A percentile compares a stretch with the other conserved stretches of the same genome.
phyloP scores from a whole-genome alignment of 2,888 invertebrate genomes.

The Cantharis rufa region DNA sequence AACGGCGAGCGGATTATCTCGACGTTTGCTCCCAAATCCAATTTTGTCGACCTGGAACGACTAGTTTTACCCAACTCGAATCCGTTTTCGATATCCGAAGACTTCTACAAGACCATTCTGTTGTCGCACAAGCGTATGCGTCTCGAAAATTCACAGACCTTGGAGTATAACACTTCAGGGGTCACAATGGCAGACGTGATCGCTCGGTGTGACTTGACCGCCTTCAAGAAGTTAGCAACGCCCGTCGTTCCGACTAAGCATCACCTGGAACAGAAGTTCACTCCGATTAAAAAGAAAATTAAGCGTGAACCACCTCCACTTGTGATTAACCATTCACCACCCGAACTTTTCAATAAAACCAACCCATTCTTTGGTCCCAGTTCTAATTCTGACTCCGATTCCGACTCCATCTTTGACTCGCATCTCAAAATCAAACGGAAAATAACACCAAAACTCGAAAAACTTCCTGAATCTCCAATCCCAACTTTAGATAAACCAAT shows the following conservation, averaged over 20 bases:
- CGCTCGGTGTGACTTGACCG: conserved; percentile 55
- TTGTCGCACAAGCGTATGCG: conserved; percentile 72
- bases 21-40: conserved; percentile 53
- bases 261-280: conserved; percentile 41
- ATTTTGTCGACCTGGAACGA: conserved; percentile 53
- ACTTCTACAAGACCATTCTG: conserved; percentile 71
- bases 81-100: conserved; percentile 63
- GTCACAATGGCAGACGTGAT: conserved; percentile 75
- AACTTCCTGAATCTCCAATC: conserved; percentile 6
- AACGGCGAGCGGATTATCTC: conserved; percentile 55
- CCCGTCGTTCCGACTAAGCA: conserved; percentile 35
- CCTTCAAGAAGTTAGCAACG: conserved; percentile 48
- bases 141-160: conserved; percentile 71
- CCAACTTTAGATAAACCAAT: conserved; percentile 5
- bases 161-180: conserved; percentile 76
- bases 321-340: conserved; percentile 18
- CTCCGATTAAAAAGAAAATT: conserved; percentile 39
- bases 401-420: conserved; percentile 44
- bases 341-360: conserved; percentile 32
- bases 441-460: conserved; percentile 3
- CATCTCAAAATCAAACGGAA: conserved; percentile 25
- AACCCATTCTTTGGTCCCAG: conserved; percentile 40
- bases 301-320: conserved; percentile 36
- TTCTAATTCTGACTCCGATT: conserved; percentile 49
- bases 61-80: conserved; percentile 52